Evolutionary conservation across 2,797 vertebrate species (phyloP).

Genomic region (Sebastolobus alascanus): DNA sequence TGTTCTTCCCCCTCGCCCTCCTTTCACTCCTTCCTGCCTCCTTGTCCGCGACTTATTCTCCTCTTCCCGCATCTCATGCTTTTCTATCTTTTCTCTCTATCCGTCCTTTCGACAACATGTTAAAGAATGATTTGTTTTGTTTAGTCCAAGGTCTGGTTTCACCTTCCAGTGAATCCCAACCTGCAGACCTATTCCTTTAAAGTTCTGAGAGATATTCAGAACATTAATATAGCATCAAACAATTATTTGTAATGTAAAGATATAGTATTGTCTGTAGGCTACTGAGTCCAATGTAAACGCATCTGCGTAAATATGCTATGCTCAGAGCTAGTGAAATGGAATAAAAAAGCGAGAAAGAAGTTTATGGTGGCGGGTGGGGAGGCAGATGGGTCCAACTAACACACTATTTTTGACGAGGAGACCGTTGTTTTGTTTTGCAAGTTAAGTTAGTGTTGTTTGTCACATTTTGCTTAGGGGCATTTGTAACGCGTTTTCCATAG

Average conservation of each 20-base stretch:
- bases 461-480: too few relatives aligned
- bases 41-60: constrained; percentile 7
- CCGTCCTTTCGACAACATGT: background rate
- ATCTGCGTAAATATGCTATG: too few relatives aligned
- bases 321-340: too few relatives aligned
- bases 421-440: too few relatives aligned
- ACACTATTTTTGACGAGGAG: too few relatives aligned
- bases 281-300: too few relatives aligned
- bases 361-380: too few relatives aligned
- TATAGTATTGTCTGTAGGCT: too few relatives aligned
- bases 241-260: background rate
- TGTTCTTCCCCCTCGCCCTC: constrained; percentile 47
- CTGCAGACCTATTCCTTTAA: background rate
- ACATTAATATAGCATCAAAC: background rate
- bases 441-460: too few relatives aligned
- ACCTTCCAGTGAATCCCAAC: background rate
- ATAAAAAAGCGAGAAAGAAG: too few relatives aligned
- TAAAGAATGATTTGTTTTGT: background rate
- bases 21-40: constrained; percentile 58
- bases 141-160: constrained; percentile 2
- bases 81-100: constrained; percentile 2
- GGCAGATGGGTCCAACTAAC: too few relatives aligned
- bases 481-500: too few relatives aligned
- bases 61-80: background rate
- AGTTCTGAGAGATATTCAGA: background rate